phyloP scores from a whole-genome alignment of 2,113 vertebrate genomes.

The Siniperca knerii region DNA sequence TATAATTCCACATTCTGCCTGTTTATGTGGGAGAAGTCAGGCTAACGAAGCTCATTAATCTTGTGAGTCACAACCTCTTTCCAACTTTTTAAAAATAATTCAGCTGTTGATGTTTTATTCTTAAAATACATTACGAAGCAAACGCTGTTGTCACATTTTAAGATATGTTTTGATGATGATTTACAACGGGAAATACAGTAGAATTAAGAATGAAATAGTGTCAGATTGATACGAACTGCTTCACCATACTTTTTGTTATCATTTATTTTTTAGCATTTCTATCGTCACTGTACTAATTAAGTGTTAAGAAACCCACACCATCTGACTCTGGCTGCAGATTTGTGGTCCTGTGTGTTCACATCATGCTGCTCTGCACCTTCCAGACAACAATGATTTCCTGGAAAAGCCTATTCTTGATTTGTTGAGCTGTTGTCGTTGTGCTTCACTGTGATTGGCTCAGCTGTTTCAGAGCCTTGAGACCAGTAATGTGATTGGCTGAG shows the following conservation, averaged over 20 bases:
- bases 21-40: neutral
- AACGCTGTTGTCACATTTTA: neutral
- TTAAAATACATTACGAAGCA: neutral
- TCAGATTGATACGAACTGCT: neutral
- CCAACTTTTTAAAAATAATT: neutral
- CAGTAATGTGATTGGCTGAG: too few species aligned
- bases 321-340: too few species aligned
- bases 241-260: neutral
- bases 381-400: too few species aligned
- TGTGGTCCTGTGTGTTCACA: too few species aligned
- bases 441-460: too few species aligned
- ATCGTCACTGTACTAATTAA: neutral
- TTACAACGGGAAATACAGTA: neutral
- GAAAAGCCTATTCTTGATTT: too few species aligned
- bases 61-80: neutral
- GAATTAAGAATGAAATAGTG: too few species aligned
- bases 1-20: neutral
- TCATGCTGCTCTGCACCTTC: too few species aligned
- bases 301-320: neutral
- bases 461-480: too few species aligned
- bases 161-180: neutral
- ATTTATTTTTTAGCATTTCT: neutral
- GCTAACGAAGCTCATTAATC: neutral
- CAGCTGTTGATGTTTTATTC: neutral
- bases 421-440: too few species aligned